phyloP scores from a whole-genome alignment of 2,797 vertebrate species.

The Sebastes baramenuke region DNA sequence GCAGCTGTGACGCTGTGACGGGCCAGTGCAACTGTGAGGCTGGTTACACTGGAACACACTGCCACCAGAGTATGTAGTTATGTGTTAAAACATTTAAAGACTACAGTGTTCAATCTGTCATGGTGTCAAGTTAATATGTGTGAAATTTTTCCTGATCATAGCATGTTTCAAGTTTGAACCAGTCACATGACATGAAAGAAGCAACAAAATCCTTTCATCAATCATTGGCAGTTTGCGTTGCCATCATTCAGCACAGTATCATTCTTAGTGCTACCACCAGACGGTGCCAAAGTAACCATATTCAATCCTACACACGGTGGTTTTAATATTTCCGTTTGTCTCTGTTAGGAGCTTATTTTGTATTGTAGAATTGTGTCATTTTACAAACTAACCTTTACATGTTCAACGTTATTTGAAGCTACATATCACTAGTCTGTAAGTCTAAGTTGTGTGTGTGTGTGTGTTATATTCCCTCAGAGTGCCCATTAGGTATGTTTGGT shows the following conservation, averaged over 20 bases:
- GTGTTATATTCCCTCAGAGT: conserved; percentile 78
- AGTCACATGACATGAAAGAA: background rate
- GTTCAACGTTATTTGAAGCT: background rate
- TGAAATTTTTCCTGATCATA: background rate
- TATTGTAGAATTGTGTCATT: background rate
- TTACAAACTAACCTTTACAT: background rate
- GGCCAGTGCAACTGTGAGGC: conserved; percentile 90
- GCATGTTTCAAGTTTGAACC: background rate
- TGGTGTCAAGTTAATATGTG: background rate
- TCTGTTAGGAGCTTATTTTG: background rate
- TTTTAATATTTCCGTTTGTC: background rate
- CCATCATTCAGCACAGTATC: background rate
- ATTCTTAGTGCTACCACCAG: conserved; percentile 2
- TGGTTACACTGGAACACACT: conserved; percentile 84
- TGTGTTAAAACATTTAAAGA: background rate
- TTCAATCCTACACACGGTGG: background rate
- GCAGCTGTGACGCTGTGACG: conserved; percentile 83
- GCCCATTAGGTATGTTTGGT: conserved; percentile 87
- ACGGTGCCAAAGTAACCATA: background rate
- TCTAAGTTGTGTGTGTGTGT: background rate
- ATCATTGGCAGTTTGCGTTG: background rate
- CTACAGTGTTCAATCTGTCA: background rate
- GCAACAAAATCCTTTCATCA: background rate
- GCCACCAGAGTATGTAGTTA: conserved; percentile 85
- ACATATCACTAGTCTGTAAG: background rate